Conservation (phyloP, 2,888 invertebrate species). For the Neelides folsomi region DNA sequence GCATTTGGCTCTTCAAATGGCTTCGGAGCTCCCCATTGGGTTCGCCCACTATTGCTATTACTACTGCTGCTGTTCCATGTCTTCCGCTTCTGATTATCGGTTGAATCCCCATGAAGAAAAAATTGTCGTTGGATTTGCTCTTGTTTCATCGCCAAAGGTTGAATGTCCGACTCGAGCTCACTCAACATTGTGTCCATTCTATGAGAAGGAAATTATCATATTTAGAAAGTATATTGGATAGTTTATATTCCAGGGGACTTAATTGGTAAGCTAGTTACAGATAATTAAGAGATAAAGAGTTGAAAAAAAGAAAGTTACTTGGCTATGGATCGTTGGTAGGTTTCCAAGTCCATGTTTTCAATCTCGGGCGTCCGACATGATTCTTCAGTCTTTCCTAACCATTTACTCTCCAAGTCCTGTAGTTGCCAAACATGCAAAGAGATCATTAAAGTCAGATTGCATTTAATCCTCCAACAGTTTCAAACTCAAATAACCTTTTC, state of each 20-base stretch:
- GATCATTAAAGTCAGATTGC: neutral
- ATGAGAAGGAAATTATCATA: too few relatives aligned
- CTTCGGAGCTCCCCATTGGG: constrained; percentile 34
- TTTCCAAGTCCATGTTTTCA: constrained; percentile 68
- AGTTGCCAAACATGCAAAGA: neutral
- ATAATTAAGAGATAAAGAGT: too few relatives aligned
- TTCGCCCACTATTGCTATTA: constrained; percentile 17
- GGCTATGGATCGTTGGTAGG: constrained; percentile 66
- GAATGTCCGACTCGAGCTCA: constrained; percentile 87
- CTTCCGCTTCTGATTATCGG: constrained; percentile 35
- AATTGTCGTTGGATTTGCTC: constrained; percentile 50
- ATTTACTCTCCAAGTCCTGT: constrained; percentile 42
- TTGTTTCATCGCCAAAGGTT: constrained; percentile 70
- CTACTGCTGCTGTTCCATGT: constrained; percentile 24
- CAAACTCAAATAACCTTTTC: too few relatives aligned
- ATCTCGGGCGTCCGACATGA: constrained; percentile 55
- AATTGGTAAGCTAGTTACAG: neutral
- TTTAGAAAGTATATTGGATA: constrained; percentile 6
- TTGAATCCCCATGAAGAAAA: constrained; percentile 31
- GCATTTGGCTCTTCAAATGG: constrained; percentile 16
- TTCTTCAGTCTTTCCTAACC: constrained; percentile 47
- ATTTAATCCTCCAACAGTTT: neutral
- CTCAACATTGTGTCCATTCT: constrained; percentile 87
- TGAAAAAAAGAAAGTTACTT: constrained; percentile 47
- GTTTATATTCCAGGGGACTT: neutral